Base-by-base conservation (phyloP, 2,888 invertebrate species). In the Clistopyga incitator region DNA sequence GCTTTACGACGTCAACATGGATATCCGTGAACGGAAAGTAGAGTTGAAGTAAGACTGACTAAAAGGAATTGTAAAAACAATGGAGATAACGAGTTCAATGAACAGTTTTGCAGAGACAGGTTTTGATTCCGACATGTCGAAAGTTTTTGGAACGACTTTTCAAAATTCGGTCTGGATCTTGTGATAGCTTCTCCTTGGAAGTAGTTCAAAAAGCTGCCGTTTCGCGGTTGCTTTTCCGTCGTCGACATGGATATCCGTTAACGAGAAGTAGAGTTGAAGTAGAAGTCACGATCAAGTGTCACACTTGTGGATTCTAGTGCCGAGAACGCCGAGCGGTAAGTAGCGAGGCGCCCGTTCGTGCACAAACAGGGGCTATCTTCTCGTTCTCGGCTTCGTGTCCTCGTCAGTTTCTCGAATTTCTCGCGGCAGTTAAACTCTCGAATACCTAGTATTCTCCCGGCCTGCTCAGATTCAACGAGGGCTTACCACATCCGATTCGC, bases 381-480 rank as follows among this genome's bases (percentile, higher is more conserved):
- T 29, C 47, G 23, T 23, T 50, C 23, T 34, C 23, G 61, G 59
- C 18, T 74, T 61, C 61, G 72, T 61, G 70, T 42, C 71, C 23
- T 45, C 25, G 54, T 64, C 56, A 59, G 59, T 67, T 77, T 70
- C 59, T 70, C 68, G 23, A 70, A 82, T 78, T 74, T 68, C 52
- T 38, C 75, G 18, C 15, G n/a, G 34, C 15, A 42, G 61, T 61
- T 50, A 61, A 78, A 71, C 50, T 78, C 67, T 34, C 59, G 15
- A 47, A 59, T 61, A 71, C 50, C 70, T 42, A 3, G 18, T 29
- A 3, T 68, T 59, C 59, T 50, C 56, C 42, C n/a, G 50, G 20
- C 18, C 61, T 61, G 59, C 52, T 34, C 64, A 42, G 67, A 61
- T 70, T 70, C 75, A 18, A 42, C 20, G 59, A 80, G 47, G 71